Conservation (phyloP, 2,113 vertebrate species). For the Dipodomys ordii region DNA sequence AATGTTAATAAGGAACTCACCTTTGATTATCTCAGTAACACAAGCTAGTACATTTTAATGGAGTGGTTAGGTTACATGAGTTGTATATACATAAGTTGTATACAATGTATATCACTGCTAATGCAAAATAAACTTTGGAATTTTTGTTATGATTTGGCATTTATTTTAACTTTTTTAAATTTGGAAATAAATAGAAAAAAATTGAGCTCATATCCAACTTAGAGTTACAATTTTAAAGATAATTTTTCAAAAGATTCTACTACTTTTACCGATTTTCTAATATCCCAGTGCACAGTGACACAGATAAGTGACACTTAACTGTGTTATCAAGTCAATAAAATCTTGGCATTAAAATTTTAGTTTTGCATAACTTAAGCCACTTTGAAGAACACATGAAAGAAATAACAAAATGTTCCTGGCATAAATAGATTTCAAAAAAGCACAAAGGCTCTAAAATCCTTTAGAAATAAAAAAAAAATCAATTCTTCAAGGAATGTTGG, state of each 20-base stretch:
- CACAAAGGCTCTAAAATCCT: neutral
- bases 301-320: neutral
- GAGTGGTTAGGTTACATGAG: neutral
- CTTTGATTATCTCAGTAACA: neutral
- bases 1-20: neutral
- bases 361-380: constrained; percentile 27
- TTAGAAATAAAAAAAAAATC: neutral
- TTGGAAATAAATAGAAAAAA: neutral
- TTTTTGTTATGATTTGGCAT: neutral
- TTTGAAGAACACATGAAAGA: constrained; percentile 35
- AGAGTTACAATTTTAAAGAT: neutral
- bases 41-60: neutral
- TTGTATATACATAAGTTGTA: too few relatives aligned
- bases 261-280: neutral
- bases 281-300: neutral
- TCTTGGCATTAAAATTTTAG: constrained; percentile 29
- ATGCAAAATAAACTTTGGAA: neutral
- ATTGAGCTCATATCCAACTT: neutral
- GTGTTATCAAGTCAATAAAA: neutral
- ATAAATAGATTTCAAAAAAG: constrained; percentile 32
- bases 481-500: neutral
- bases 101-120: neutral
- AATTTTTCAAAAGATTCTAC: constrained; percentile 18
- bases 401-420: constrained; percentile 37
- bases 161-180: constrained; percentile 16